Evolutionary conservation across 2,113 vertebrate species (phyloP).

Genomic region (Zapus hudsonius): DNA sequence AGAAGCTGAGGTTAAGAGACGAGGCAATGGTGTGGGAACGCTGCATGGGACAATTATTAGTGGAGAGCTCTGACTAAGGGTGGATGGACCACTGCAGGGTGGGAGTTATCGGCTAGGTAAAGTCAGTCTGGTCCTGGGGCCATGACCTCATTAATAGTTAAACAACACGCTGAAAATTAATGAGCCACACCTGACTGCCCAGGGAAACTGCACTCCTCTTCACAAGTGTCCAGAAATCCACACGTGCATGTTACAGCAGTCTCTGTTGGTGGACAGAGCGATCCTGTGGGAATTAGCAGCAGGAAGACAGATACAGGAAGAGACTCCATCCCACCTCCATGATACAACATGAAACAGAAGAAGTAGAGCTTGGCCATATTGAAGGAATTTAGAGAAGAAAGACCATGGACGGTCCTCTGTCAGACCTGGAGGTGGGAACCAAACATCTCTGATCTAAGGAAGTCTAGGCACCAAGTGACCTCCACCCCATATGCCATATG

Average conservation of each 20-base stretch:
- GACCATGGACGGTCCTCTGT: constrained; percentile 32
- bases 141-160: constrained; percentile 76
- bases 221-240: constrained; percentile 46
- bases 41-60: constrained; percentile 54
- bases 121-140: constrained; percentile 69
- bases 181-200: constrained; percentile 73
- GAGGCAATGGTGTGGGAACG: constrained; percentile 59
- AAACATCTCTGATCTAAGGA: not conserved
- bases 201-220: constrained; percentile 64
- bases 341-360: accelerated
- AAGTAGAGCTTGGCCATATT: not conserved
- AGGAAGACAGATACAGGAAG: constrained; percentile 43
- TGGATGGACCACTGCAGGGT: constrained; percentile 47
- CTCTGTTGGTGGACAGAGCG: not conserved
- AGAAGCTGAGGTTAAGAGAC: constrained; percentile 74
- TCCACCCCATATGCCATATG: constrained; percentile 56
- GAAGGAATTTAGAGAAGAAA: constrained; percentile 42
- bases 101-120: constrained; percentile 67
- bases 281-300: constrained; percentile 28
- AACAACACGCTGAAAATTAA: constrained; percentile 81
- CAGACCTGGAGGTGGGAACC: not conserved
- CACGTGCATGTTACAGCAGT: constrained; percentile 54
- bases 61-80: constrained; percentile 59
- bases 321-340: not conserved
- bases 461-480: constrained; percentile 39